Conservation (phyloP, 2,888 invertebrate genomes). For the Alentia gelatinosa region DNA sequence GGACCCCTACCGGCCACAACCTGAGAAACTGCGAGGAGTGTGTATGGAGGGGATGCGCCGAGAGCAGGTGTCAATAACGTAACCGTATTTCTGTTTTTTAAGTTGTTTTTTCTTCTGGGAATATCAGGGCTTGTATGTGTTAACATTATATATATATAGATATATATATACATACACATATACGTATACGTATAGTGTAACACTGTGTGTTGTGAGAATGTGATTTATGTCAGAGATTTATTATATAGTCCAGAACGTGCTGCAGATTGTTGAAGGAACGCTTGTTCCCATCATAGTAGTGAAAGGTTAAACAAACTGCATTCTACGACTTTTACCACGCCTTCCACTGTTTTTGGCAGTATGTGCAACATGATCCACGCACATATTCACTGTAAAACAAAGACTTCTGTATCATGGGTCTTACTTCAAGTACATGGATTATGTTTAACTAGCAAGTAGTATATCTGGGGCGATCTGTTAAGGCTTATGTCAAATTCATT, state of each 20-base stretch:
- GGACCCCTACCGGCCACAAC: not conserved
- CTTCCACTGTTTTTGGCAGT: too few relatives aligned
- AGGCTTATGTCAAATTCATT: too few relatives aligned
- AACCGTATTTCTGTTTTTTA: not conserved
- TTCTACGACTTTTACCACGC: too few relatives aligned
- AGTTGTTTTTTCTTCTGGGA: not conserved
- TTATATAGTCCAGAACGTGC: not conserved
- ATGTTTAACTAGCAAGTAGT: too few relatives aligned
- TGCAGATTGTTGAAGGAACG: not conserved
- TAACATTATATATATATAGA: not conserved
- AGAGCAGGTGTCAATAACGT: not conserved
- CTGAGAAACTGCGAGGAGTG: not conserved
- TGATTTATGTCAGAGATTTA: not conserved
- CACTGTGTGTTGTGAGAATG: not conserved
- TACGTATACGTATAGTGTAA: not conserved
- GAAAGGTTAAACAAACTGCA: not conserved
- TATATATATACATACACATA: too few relatives aligned
- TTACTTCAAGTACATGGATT: too few relatives aligned
- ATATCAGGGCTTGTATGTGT: constrained; percentile 12
- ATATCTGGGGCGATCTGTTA: too few relatives aligned
- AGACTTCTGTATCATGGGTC: too few relatives aligned
- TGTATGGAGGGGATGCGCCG: not conserved
- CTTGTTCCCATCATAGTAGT: not conserved
- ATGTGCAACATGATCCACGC: too few relatives aligned
- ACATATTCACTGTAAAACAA: too few relatives aligned